These are phyloP conservation scores for Lasius fuliginosus DNA, from an alignment of 2,888 invertebrate species.

Conservation along the genomic window DNA sequence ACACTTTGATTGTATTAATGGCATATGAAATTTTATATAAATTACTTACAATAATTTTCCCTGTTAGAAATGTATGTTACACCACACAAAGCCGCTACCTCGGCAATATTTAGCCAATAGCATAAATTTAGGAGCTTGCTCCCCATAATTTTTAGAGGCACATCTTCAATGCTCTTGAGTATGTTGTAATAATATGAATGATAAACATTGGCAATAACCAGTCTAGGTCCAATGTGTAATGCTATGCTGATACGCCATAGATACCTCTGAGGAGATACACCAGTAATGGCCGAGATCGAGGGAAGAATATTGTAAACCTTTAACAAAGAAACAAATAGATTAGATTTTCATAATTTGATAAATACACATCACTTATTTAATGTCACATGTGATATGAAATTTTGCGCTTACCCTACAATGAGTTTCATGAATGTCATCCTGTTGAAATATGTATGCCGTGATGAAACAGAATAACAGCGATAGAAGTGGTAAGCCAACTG, in stretches of 20 bases:
- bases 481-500: slow-evolving; percentile 94
- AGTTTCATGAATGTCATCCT: slow-evolving; percentile 97
- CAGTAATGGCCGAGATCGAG: slow-evolving; percentile 98
- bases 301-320: slow-evolving; percentile 98
- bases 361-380: background rate
- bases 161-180: slow-evolving; percentile 88
- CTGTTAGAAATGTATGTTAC: slow-evolving; percentile 97
- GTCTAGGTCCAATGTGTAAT: slow-evolving; percentile 95
- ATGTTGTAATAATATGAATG: slow-evolving; percentile 93
- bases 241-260: slow-evolving; percentile 97
- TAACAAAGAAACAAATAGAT: slow-evolving; percentile 67
- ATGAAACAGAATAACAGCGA: slow-evolving; percentile 95
- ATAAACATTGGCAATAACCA: slow-evolving; percentile 95
- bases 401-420: slow-evolving; percentile 94
- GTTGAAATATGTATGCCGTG: slow-evolving; percentile 96
- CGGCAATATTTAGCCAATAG: slow-evolving; percentile 94
- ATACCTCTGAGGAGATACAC: slow-evolving; percentile 96
- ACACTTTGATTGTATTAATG: background rate
- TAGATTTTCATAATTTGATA: background rate
- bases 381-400: background rate
- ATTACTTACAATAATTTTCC: slow-evolving; percentile 97
- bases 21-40: background rate
- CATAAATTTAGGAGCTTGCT: slow-evolving; percentile 90
- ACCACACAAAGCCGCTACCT: slow-evolving; percentile 95
- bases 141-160: slow-evolving; percentile 82